Percentiles rank a stretch among this genome's conserved stretches.
Conservation (phyloP, 1,140 invertebrate genomes). For the Diuraphis noxia region DNA sequence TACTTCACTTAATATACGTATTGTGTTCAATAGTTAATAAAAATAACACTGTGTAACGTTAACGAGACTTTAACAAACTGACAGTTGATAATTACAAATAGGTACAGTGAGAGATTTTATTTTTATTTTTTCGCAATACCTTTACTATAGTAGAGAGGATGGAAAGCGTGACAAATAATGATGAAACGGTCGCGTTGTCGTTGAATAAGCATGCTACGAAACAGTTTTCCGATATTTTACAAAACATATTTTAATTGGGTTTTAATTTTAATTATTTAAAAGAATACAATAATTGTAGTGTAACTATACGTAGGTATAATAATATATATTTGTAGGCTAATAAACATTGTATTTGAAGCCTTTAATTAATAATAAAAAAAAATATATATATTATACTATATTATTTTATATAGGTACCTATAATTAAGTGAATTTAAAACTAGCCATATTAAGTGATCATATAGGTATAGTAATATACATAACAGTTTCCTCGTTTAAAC, state of each 20-base stretch:
- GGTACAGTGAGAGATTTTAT: background rate
- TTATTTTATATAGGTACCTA: background rate
- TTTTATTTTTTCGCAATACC: conserved; percentile 7
- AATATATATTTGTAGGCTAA: too few relatives aligned
- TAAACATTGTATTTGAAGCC: too few relatives aligned
- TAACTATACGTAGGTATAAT: background rate
- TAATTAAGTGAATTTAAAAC: background rate
- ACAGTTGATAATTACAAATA: background rate
- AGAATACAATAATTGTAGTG: background rate
- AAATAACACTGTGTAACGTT: background rate
- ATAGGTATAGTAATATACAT: background rate
- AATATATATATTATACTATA: background rate
- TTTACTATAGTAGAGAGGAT: background rate
- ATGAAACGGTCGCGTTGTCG: background rate
- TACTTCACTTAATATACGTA: background rate
- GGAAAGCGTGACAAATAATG: conserved; percentile 50
- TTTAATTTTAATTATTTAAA: background rate
- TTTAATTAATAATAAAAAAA: too few relatives aligned
- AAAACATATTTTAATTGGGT: background rate
- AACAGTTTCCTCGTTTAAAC: conserved; percentile 63
- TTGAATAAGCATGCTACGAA: conserved; percentile 31
- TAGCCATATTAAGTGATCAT: background rate
- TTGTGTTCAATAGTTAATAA: background rate
- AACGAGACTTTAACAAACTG: background rate
- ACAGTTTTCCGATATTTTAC: conserved; percentile 16